phyloP scores from a whole-genome alignment of 2,888 invertebrate species.

The Lasiommata megera region DNA sequence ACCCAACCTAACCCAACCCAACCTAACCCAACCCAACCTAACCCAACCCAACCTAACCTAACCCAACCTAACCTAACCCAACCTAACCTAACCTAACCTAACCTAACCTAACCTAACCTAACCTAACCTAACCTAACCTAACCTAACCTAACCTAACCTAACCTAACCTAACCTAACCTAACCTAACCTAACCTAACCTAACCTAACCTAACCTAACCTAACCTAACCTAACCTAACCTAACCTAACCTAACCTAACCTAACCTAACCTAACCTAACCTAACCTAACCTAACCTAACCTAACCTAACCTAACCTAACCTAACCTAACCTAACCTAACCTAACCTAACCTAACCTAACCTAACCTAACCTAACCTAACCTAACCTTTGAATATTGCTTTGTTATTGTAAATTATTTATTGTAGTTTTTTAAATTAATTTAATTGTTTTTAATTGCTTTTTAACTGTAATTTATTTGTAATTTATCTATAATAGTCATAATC shows the following conservation, averaged over 20 bases:
- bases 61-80: conserved; percentile 19
- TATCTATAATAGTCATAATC: too few relatives aligned
- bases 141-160: conserved; percentile 24
- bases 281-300: conserved; percentile 28
- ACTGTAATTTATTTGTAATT: too few relatives aligned
- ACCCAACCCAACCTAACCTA: conserved; percentile 24
- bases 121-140: conserved; percentile 21
- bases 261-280: conserved; percentile 28
- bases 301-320: conserved; percentile 26
- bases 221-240: conserved; percentile 29
- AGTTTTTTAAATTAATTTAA: too few relatives aligned
- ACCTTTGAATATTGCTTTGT: too few relatives aligned
- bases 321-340: conserved; percentile 2
- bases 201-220: conserved; percentile 28
- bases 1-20: conserved; percentile 25
- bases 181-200: conserved; percentile 25
- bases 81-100: conserved; percentile 31
- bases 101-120: conserved; percentile 22
- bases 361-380: too few relatives aligned
- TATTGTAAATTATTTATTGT: too few relatives aligned
- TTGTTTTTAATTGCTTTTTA: too few relatives aligned
- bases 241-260: conserved; percentile 26
- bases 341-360: too few relatives aligned
- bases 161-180: conserved; percentile 26
- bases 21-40: conserved; percentile 26